Percentiles rank a stretch among this genome's conserved stretches.
These are phyloP conservation scores for Ormia ochracea DNA, from an alignment of 2,888 invertebrate genomes.

Conservation along the genomic window DNA sequence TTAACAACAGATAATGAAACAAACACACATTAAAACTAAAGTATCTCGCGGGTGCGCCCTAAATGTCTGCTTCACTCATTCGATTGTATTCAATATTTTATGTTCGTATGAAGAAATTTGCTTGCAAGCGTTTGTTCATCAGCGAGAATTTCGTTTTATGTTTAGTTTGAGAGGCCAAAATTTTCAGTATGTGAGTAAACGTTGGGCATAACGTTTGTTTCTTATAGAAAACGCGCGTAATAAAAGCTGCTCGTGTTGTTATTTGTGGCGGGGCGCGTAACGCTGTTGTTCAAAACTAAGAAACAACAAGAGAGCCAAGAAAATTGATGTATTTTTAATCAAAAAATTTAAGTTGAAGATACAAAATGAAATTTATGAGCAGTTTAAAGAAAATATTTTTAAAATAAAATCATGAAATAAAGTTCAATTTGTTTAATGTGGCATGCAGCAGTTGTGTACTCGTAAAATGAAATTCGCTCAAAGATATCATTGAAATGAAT, in stretches of 20 bases:
- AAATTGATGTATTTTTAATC: slow-evolving; percentile 33
- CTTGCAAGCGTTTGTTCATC: slow-evolving; percentile 29
- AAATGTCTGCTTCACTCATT: slow-evolving; percentile 49
- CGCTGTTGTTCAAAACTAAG: slow-evolving; percentile 18
- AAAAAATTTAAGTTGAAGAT: neutral
- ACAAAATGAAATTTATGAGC: slow-evolving; percentile 25
- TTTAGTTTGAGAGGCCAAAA: slow-evolving; percentile 57
- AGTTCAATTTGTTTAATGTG: neutral
- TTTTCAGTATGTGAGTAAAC: slow-evolving; percentile 73
- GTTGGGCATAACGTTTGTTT: slow-evolving; percentile 65
- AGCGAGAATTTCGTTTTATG: slow-evolving; percentile 62
- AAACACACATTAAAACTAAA: slow-evolving; percentile 56
- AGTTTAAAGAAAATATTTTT: neutral
- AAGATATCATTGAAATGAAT: neutral
- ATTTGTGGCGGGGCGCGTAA: slow-evolving; percentile 30
- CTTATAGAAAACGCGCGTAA: slow-evolving; percentile 17
- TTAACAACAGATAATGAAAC: neutral
- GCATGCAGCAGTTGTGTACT: neutral
- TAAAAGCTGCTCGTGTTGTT: neutral
- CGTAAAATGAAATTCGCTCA: neutral
- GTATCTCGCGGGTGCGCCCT: slow-evolving; percentile 74
- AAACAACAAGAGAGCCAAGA: slow-evolving; percentile 3
- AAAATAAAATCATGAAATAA: neutral
- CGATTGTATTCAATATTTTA: slow-evolving; percentile 35
- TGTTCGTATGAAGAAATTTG: slow-evolving; percentile 32